Percentiles rank a stretch among this genome's conserved stretches.
Evolutionary conservation across 2,113 vertebrate species (phyloP).

Genomic region (Centropus unirufus): DNA sequence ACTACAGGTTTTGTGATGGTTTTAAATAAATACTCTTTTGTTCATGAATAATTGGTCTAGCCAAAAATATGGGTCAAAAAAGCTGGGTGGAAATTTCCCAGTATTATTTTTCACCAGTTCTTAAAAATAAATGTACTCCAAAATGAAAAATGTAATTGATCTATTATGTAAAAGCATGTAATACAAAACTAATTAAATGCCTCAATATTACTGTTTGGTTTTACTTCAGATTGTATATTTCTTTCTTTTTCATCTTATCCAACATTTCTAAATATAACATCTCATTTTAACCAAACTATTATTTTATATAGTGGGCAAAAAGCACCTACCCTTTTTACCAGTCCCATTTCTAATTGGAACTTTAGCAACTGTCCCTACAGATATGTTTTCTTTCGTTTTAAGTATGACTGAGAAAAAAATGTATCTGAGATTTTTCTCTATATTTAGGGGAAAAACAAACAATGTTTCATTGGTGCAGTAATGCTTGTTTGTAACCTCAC

Average conservation of each 20-base stretch:
- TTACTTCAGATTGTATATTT: neutral
- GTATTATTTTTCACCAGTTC: neutral
- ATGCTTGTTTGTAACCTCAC: conserved; percentile 12
- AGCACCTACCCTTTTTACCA: neutral
- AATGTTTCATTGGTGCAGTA: neutral
- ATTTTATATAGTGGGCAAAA: neutral
- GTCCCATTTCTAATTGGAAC: neutral
- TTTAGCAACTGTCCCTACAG: neutral
- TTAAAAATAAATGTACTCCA: neutral
- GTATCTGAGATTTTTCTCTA: neutral
- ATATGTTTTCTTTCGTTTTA: conserved; percentile 30
- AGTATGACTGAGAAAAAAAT: neutral
- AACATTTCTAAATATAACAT: neutral
- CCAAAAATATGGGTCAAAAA: neutral
- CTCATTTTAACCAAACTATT: neutral
- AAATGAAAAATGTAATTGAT: neutral
- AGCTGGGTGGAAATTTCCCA: neutral
- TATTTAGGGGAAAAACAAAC: neutral
- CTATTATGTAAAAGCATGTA: neutral
- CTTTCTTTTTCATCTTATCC: neutral
- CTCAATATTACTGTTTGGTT: neutral
- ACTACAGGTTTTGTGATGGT: neutral
- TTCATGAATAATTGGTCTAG: neutral
- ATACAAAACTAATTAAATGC: neutral
- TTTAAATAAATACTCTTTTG: conserved; percentile 10